Base-by-base conservation (phyloP, 2,797 vertebrate species). In the Hozukius guyotensis region DNA sequence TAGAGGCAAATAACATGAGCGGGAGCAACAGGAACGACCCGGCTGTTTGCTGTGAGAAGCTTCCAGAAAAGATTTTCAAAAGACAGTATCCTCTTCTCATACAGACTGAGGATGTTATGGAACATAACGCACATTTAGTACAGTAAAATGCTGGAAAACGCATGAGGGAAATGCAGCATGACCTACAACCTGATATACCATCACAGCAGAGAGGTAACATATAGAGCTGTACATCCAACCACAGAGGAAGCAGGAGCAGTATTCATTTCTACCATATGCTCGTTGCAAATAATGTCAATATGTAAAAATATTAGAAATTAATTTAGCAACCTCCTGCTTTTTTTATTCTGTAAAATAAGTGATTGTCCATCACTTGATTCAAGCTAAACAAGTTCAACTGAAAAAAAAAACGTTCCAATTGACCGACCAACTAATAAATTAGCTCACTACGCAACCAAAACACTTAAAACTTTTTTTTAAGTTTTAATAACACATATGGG, bases 1-100 rank as follows among this genome's bases (percentile, higher is more conserved):
- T 62, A 72, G 71, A 86, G 67, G 83, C 71, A 79, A 77, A 88
- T n/a, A 49, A 72, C 66, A 75, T 0, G 71, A 87, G 67, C 57
- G 14, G 55, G 72, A 84, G 80, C 20, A 27, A 32, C 67, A 38
- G 53, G 70, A 68, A 74, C 20, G 8, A 84, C 72, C 24, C 12
- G 5, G 11, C 56, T 52, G 52, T 25, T 78, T 53, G 24, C 63
- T 63, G 68, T 70, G 56, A 62, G 75, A 77, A 67, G 24, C 34
- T 68, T 74, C 72, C 77, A 78, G 72, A 31, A 63, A 46, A 36
- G 12, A 59, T 62, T 77, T 69, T 10, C 66, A 64, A 49, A 68
- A 84, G 34, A 60, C 64, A 29, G 64, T 16, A 5, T 25, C 4
- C 34, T 53, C 10, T 57, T 69, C 24, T 32, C 11, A 3, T 22